Percentiles rank a stretch among this genome's conserved stretches.
These are phyloP conservation scores for Nomada ferruginata DNA, from an alignment of 2,888 invertebrate species.

Conservation along the genomic window DNA sequence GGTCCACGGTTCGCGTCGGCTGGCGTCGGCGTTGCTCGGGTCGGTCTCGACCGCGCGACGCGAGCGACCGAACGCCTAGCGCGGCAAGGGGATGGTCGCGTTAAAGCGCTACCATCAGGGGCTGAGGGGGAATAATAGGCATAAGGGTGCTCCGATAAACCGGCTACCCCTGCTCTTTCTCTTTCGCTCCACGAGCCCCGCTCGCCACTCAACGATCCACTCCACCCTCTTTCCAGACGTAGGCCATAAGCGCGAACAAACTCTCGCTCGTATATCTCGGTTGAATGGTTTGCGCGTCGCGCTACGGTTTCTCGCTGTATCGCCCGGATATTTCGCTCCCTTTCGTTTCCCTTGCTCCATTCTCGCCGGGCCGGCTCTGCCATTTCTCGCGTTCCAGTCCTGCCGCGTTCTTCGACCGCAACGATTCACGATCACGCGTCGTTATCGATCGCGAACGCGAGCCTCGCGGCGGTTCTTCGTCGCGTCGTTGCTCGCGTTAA, in stretches of 20 bases:
- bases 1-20: slow-evolving; percentile 44
- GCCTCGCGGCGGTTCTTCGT: slow-evolving; percentile 54
- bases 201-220: slow-evolving; percentile 29
- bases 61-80: slow-evolving; percentile 23
- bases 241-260: slow-evolving; percentile 83
- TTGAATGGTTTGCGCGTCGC: slow-evolving; percentile 82
- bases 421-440: too few species aligned
- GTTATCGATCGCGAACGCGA: too few species aligned
- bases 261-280: slow-evolving; percentile 86
- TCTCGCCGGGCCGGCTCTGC: slow-evolving; percentile 39
- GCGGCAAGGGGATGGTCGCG: slow-evolving; percentile 63
- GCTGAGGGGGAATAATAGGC: slow-evolving; percentile 79
- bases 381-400: too few species aligned
- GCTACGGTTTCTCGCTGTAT: slow-evolving; percentile 66
- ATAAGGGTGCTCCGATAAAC: slow-evolving; percentile 82
- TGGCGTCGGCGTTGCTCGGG: slow-evolving; percentile 24
- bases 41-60: slow-evolving; percentile 30
- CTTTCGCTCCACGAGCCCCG: slow-evolving; percentile 16
- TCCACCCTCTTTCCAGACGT: slow-evolving; percentile 70
- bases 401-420: too few species aligned
- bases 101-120: slow-evolving; percentile 63
- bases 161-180: slow-evolving; percentile 60
- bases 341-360: slow-evolving; percentile 27
- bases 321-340: slow-evolving; percentile 18
- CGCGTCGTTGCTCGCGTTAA: slow-evolving; percentile 77